Evolutionary conservation across 2,797 vertebrate genomes (phyloP).

Genomic region (Scyliorhinus canicula): DNA sequence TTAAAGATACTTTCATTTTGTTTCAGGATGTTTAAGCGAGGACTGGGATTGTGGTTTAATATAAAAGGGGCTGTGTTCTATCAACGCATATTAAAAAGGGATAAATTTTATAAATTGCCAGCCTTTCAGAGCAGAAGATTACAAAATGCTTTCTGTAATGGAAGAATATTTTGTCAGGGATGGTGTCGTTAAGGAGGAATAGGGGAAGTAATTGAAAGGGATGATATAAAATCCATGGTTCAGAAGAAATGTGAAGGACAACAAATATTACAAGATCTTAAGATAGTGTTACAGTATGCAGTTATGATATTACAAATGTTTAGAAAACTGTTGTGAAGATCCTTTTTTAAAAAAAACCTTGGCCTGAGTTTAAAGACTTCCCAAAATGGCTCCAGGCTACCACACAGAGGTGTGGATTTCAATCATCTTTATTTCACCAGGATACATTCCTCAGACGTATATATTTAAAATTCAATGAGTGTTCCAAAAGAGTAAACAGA

Average conservation of each 20-base stretch:
- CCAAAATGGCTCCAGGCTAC: no score
- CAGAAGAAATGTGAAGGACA: background rate
- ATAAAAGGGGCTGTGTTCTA: background rate
- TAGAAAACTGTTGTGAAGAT: no score
- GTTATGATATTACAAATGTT: no score
- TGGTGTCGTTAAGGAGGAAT: background rate
- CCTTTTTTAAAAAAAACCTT: no score
- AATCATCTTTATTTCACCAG: no score
- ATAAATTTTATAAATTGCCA: background rate
- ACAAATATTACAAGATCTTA: background rate
- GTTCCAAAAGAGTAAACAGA: no score
- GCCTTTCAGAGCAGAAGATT: background rate
- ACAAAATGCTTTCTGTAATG: background rate
- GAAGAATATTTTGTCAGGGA: background rate
- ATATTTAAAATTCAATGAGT: no score
- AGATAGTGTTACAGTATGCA: background rate
- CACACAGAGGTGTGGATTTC: no score
- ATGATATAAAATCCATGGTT: background rate
- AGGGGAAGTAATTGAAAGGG: background rate
- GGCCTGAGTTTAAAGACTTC: no score
- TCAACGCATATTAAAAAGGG: background rate
- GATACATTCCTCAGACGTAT: no score
- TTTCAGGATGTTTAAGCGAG: background rate
- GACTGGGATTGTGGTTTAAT: background rate
- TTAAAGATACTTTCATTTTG: background rate